Percentiles rank a stretch among this genome's conserved stretches.
These are phyloP conservation scores for Mellivora capensis DNA, from an alignment of 2,113 vertebrate genomes.

Conservation along the genomic window DNA sequence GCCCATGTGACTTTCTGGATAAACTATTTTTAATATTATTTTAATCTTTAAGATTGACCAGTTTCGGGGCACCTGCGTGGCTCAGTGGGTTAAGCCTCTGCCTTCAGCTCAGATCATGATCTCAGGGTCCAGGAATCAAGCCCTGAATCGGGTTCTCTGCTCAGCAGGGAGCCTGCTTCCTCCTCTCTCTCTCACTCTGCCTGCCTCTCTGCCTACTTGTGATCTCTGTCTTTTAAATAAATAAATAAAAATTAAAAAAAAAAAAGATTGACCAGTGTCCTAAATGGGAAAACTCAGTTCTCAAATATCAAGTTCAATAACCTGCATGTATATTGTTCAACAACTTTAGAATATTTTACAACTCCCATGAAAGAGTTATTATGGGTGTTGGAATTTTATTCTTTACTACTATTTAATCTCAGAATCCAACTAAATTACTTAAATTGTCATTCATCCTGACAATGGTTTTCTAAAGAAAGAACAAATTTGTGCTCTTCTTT, in stretches of 20 bases:
- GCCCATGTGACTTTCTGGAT: background rate
- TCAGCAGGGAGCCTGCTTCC: no score
- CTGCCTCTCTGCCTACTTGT: no score
- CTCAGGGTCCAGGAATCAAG: no score
- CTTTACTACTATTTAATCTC: background rate
- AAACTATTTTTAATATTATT: background rate
- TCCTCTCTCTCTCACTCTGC: no score
- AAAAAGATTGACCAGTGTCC: background rate
- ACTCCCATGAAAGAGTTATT: background rate
- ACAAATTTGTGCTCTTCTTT: background rate
- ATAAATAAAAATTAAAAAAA: no score
- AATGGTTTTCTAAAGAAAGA: background rate
- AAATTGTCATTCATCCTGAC: background rate
- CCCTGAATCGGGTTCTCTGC: no score
- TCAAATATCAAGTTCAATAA: background rate
- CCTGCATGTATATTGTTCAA: background rate
- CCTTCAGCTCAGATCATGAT: no score
- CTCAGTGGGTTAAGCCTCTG: no score
- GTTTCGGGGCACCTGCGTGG: background rate
- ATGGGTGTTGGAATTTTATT: background rate
- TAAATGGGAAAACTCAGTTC: background rate
- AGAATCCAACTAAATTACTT: background rate
- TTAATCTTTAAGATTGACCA: background rate
- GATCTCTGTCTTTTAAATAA: no score
- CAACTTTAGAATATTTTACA: background rate